Conservation (phyloP, 2,888 invertebrate genomes). For the Thumatha senex region DNA sequence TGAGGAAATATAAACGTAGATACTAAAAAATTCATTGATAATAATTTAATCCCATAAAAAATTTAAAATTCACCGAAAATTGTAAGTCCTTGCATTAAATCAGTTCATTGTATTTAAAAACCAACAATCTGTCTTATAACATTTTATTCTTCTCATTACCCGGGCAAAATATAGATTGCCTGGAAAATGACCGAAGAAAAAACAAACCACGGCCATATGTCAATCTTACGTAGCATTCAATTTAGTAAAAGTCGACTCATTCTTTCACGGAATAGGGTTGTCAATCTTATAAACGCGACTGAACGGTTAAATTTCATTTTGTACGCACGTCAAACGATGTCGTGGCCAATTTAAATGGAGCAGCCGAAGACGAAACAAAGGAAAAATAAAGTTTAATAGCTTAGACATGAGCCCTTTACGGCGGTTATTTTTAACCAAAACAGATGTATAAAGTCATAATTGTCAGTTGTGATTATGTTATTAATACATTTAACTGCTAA, state of each 20-base stretch:
- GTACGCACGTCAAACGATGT: slow-evolving; percentile 50
- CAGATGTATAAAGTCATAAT: slow-evolving; percentile 38
- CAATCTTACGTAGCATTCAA: slow-evolving; percentile 54
- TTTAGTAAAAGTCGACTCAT: slow-evolving; percentile 21
- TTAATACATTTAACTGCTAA: slow-evolving; percentile 11
- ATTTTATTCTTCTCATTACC: slow-evolving; percentile 54
- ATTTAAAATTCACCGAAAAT: too few species aligned
- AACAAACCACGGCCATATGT: slow-evolving; percentile 57
- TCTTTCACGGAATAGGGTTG: slow-evolving; percentile 27
- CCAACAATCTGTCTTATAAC: slow-evolving; percentile 39
- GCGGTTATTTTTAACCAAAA: slow-evolving; percentile 60
- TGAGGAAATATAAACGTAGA: too few species aligned
- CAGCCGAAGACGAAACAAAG: slow-evolving; percentile 51
- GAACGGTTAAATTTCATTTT: slow-evolving; percentile 17
- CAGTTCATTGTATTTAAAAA: slow-evolving; percentile 44
- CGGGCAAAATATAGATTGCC: slow-evolving; percentile 54
- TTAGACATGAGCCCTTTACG: slow-evolving; percentile 43
- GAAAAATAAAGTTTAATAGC: slow-evolving; percentile 54
- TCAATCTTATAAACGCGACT: neutral
- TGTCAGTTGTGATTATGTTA: slow-evolving; percentile 28
- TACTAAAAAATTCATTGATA: too few species aligned
- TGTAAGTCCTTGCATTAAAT: slow-evolving; percentile 3
- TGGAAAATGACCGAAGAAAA: slow-evolving; percentile 59
- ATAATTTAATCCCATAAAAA: too few species aligned
- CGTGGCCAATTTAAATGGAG: slow-evolving; percentile 70